Percentiles rank a stretch among this genome's conserved stretches.
Conservation (phyloP, 2,113 vertebrate genomes). For the Smithornis capensis region DNA sequence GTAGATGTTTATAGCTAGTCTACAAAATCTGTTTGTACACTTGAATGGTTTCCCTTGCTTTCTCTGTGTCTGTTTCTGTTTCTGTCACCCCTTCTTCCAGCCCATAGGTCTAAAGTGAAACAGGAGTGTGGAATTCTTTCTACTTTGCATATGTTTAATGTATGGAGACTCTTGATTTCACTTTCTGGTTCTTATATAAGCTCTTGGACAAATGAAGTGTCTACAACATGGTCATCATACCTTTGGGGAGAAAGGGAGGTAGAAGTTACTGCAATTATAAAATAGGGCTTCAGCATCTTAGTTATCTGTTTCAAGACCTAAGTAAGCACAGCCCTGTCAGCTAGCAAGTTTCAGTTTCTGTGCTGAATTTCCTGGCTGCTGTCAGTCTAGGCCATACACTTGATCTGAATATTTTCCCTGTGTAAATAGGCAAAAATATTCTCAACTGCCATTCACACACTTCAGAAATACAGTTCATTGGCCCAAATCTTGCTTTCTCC, state of each 20-base stretch:
- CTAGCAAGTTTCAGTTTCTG: not conserved
- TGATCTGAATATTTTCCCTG: not conserved
- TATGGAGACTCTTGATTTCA: not conserved
- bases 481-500: not conserved
- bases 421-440: constrained; percentile 47
- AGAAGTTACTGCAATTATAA: not conserved
- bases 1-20: not conserved
- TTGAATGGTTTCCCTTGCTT: not conserved
- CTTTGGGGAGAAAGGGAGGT: not conserved
- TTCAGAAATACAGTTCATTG: constrained; percentile 15
- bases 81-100: not conserved
- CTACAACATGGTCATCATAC: not conserved
- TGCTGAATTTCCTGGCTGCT: not conserved
- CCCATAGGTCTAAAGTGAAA: not conserved
- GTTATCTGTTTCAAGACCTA: not conserved
- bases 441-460: constrained; percentile 21
- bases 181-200: not conserved
- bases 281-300: not conserved
- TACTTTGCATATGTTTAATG: not conserved
- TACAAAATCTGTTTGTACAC: not conserved
- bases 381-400: constrained; percentile 30
- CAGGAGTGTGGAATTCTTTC: not conserved
- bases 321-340: not conserved
- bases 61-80: not conserved
- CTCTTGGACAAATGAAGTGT: not conserved